Evolutionary conservation across 2,113 vertebrate species (phyloP).

Genomic region (Bufo gargarizans): DNA sequence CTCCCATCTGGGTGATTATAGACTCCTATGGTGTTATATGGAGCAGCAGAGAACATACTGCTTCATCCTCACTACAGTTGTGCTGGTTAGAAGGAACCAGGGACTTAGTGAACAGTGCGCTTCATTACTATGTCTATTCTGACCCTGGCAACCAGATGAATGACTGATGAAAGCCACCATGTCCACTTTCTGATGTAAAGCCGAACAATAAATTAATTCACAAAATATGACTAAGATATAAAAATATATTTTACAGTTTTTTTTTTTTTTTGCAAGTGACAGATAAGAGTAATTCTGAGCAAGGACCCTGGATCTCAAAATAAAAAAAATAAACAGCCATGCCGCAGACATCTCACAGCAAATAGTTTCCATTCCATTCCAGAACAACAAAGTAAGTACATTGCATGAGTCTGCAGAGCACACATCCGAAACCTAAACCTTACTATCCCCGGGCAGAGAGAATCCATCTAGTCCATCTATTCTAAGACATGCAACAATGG

Average conservation of each 20-base stretch:
- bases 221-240: not conserved
- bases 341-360: slow-evolving; percentile 60
- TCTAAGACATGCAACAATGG: not conserved
- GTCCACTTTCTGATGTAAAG: not conserved
- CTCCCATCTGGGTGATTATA: no score
- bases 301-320: slow-evolving; percentile 47
- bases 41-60: no score
- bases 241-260: not conserved
- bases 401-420: slow-evolving; percentile 74
- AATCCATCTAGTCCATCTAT: slow-evolving; percentile 62
- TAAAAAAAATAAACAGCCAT: slow-evolving; percentile 62
- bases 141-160: not conserved
- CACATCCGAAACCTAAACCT: slow-evolving; percentile 72
- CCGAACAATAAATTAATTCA: no score
- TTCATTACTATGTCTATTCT: not conserved
- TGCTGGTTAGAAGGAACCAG: no score
- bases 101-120: no score
- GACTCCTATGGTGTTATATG: no score
- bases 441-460: slow-evolving; percentile 23
- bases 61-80: no score
- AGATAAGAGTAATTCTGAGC: not conserved
- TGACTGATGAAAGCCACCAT: not conserved
- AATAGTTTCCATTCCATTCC: slow-evolving; percentile 67
- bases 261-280: not conserved
- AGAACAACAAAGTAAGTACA: slow-evolving; percentile 72